phyloP scores from a whole-genome alignment of 2,113 vertebrate genomes.

The Eolophus roseicapilla region DNA sequence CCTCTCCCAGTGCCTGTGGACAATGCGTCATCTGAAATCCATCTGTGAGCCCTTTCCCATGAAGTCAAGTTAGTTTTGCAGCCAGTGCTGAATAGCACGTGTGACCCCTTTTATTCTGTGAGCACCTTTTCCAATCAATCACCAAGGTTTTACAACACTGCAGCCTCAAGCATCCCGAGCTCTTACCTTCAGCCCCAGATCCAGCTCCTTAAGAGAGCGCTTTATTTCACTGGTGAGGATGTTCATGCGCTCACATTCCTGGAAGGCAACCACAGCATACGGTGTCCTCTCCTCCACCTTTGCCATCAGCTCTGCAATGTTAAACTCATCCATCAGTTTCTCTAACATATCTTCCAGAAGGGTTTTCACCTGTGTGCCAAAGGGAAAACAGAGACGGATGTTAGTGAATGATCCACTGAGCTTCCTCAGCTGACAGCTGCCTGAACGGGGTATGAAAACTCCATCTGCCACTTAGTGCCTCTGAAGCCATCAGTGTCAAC shows the following conservation, averaged over 20 bases:
- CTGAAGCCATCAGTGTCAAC: background rate
- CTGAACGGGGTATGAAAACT: background rate
- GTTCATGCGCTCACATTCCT: conserved; percentile 96
- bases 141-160: no score
- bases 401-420: background rate
- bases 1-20: background rate
- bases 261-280: conserved; percentile 86
- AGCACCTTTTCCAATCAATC: background rate
- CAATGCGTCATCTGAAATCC: background rate
- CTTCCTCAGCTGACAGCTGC: background rate
- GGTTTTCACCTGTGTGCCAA: conserved; percentile 78
- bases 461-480: background rate
- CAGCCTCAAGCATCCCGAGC: background rate
- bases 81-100: background rate
- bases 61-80: background rate
- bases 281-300: conserved; percentile 88
- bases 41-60: background rate
- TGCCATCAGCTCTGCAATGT: conserved; percentile 83
- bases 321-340: conserved; percentile 88
- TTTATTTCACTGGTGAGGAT: conserved; percentile 83
- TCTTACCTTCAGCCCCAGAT: conserved; percentile 87
- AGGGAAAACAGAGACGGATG: background rate
- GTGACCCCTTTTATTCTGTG: background rate
- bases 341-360: conserved; percentile 89
- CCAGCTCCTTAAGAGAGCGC: conserved; percentile 82